Conservation (phyloP, 2,797 vertebrate genomes). For the Melanotaenia nigrans region DNA sequence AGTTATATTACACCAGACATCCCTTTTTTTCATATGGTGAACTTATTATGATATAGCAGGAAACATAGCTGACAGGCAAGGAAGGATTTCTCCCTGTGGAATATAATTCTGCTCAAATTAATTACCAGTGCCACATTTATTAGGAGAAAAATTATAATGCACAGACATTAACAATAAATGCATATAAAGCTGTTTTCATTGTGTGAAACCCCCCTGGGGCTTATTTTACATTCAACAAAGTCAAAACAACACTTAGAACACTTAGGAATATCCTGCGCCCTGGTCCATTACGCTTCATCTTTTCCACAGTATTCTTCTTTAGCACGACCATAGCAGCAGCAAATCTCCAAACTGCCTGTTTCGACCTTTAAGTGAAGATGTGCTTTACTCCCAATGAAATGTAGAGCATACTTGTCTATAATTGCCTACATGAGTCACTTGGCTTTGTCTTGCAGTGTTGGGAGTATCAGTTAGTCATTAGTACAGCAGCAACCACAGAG, state of each 20-base stretch:
- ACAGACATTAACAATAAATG: conserved; percentile 41
- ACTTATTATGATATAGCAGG: conserved; percentile 14
- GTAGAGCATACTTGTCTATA: conserved; percentile 52
- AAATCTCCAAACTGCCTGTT: conserved; percentile 46
- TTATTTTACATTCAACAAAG: conserved; percentile 27
- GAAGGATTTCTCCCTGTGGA: conserved; percentile 21
- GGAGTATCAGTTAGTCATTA: conserved; percentile 61
- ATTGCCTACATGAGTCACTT: conserved; percentile 72
- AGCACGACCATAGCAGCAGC: conserved; percentile 16
- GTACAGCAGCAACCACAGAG: conserved; percentile 39
- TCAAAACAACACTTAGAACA: conserved; percentile 36
- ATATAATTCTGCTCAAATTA: conserved; percentile 34
- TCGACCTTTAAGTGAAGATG: conserved; percentile 70
- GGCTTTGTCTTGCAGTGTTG: conserved; percentile 59
- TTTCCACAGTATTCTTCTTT: conserved; percentile 28
- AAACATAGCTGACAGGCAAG: conserved; percentile 40
- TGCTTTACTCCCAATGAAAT: conserved; percentile 62
- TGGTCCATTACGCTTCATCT: conserved; percentile 19
- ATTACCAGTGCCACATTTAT: conserved; percentile 34
- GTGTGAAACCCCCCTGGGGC: conserved; percentile 1
- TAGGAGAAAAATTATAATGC: conserved; percentile 33
- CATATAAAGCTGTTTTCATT: conserved; percentile 18
- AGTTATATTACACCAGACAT: conserved; percentile 6
- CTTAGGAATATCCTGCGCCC: conserved; percentile 10
- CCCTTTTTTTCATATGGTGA: conserved; percentile 13